Percentiles rank a stretch among this genome's conserved stretches.
These are phyloP conservation scores for Gorilla gorilla DNA, from an alignment of 2,113 vertebrate genomes.

Conservation along the genomic window DNA sequence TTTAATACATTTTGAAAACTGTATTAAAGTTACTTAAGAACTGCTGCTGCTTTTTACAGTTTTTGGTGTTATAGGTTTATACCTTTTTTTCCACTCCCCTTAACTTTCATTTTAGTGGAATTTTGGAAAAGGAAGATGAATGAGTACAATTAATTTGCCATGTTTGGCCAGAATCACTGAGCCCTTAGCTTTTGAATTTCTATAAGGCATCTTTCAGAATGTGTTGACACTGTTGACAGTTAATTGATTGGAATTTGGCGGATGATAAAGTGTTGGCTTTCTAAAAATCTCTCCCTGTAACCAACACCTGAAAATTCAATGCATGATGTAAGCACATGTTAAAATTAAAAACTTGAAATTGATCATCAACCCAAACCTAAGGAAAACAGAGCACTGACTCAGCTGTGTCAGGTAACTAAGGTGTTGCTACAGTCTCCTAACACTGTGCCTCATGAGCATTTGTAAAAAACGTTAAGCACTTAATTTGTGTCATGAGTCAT, in stretches of 20 bases:
- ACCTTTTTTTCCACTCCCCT: not conserved
- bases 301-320: not conserved
- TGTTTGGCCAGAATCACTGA: conserved; percentile 55
- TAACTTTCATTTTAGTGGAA: conserved; percentile 48
- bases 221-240: conserved; percentile 39
- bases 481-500: conserved; percentile 52
- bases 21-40: not conserved
- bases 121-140: conserved; percentile 62
- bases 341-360: conserved; percentile 50
- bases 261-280: conserved; percentile 51
- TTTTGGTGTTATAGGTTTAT: conserved; percentile 28
- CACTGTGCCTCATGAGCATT: not conserved
- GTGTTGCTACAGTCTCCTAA: not conserved
- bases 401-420: not conserved
- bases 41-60: conserved; percentile 10
- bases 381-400: not conserved
- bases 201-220: conserved; percentile 49
- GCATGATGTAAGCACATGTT: conserved; percentile 37
- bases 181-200: conserved; percentile 52
- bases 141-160: conserved; percentile 49
- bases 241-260: conserved; percentile 61
- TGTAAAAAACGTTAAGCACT: conserved; percentile 12
- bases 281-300: conserved; percentile 42
- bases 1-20: not conserved
- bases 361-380: not conserved